Conservation (phyloP, 2,888 invertebrate genomes). For the Stenichneumon culpator region DNA sequence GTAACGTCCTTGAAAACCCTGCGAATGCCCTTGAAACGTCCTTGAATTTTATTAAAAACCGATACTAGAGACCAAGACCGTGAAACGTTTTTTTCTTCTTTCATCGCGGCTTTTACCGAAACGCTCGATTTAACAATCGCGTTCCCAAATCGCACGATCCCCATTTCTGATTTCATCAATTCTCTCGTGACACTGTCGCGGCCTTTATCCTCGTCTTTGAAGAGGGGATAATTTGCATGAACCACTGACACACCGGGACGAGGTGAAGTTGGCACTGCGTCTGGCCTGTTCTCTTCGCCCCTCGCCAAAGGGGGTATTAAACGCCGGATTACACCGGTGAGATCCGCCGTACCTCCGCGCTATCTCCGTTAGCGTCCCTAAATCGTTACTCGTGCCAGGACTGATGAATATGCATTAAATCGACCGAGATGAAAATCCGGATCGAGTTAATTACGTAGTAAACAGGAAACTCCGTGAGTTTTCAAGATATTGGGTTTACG, state of each 20-base stretch:
- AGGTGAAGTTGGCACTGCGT: constrained; percentile 62
- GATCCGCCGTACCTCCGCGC: neutral
- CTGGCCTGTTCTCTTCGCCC: constrained; percentile 58
- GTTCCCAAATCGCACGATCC: constrained; percentile 70
- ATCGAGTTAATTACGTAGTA: neutral
- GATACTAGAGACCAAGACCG: too few relatives aligned
- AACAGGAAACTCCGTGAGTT: neutral
- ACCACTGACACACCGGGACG: constrained; percentile 51
- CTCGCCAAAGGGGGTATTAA: constrained; percentile 71
- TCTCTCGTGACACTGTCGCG: constrained; percentile 68
- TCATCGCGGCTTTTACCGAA: neutral
- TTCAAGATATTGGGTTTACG: neutral
- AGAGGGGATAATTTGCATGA: constrained; percentile 78
- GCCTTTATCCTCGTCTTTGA: constrained; percentile 23
- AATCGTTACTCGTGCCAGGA: neutral
- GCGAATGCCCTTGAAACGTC: too few relatives aligned
- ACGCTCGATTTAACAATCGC: constrained; percentile 18
- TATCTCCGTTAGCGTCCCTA: neutral
- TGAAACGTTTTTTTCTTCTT: neutral
- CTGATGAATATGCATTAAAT: constrained; percentile 30
- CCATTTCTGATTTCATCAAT: constrained; percentile 80
- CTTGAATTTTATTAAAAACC: too few relatives aligned
- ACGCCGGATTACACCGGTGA: constrained; percentile 72
- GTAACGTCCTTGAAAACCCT: too few relatives aligned
- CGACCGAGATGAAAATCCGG: neutral